Percentiles rank a stretch among this genome's conserved stretches.
phyloP scores from a whole-genome alignment of 2,797 vertebrate genomes.

The Margarornis squamiger region DNA sequence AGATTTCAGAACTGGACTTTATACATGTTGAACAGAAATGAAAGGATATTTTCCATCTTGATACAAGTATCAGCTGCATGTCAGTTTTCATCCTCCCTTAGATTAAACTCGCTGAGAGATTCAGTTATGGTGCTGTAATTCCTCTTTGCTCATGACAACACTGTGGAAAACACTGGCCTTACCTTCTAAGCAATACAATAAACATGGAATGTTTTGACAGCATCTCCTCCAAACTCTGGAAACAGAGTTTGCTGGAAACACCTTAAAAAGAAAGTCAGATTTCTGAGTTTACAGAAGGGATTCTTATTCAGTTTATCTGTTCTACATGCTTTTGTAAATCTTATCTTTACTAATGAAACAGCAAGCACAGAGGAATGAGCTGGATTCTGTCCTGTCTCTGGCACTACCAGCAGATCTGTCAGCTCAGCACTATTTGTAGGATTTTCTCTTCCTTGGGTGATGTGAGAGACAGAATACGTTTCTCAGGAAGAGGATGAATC shows the following conservation, averaged over 20 bases:
- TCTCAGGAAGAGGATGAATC: neutral
- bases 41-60: neutral
- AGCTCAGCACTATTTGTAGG: neutral
- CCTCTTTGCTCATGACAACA: neutral
- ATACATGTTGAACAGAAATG: neutral
- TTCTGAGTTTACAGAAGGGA: constrained; percentile 44
- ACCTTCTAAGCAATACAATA: neutral
- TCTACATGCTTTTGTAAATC: neutral
- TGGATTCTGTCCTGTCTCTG: constrained; percentile 49
- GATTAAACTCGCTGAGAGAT: fast-evolving
- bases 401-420: neutral
- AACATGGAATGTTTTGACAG: neutral
- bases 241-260: neutral
- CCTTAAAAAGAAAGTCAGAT: constrained; percentile 36
- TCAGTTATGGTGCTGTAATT: neutral
- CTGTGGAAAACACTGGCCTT: neutral
- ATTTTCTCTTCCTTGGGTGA: neutral
- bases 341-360: constrained; percentile 31
- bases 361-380: neutral
- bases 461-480: neutral
- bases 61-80: neutral
- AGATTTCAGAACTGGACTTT: neutral
- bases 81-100: neutral
- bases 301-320: constrained; percentile 44
- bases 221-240: neutral